Conservation (phyloP, 2,888 invertebrate genomes). For the Myopa tessellatipennis region DNA sequence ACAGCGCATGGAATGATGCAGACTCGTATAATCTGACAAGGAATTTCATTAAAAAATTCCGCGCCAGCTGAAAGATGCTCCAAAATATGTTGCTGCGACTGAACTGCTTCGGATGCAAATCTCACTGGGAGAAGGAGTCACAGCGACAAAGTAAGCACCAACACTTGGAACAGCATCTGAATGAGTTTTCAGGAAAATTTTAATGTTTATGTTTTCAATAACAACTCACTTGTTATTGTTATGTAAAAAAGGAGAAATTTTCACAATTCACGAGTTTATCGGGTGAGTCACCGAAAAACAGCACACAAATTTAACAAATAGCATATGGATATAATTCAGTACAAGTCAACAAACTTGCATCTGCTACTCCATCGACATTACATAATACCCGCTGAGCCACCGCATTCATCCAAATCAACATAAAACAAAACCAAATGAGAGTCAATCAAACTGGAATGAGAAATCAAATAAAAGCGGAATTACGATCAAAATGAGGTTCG, state of each 20-base stretch:
- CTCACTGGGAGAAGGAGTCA: neutral
- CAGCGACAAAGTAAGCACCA: neutral
- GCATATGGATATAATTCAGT: neutral
- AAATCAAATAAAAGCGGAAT: no score
- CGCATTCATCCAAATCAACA: no score
- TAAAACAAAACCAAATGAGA: no score
- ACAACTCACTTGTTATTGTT: neutral
- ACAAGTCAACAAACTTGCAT: neutral
- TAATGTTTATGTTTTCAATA: neutral
- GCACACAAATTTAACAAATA: neutral
- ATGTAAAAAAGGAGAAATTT: neutral
- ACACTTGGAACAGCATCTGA: no score
- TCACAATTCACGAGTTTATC: neutral
- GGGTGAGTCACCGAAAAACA: neutral
- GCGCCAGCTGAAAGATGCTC: neutral
- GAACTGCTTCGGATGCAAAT: neutral
- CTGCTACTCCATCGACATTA: neutral
- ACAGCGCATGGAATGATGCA: slow-evolving; percentile 13
- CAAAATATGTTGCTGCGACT: neutral
- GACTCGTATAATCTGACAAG: slow-evolving; percentile 3
- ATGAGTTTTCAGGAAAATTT: neutral
- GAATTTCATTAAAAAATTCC: slow-evolving; percentile 26
- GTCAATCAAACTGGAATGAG: no score
- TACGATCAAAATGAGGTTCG: no score
- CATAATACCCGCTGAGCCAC: no score